Evolutionary conservation across 1,140 invertebrate species (phyloP), one percentile per base, ranked within the genome.

Genomic region (Halictus rubicundus): DNA sequence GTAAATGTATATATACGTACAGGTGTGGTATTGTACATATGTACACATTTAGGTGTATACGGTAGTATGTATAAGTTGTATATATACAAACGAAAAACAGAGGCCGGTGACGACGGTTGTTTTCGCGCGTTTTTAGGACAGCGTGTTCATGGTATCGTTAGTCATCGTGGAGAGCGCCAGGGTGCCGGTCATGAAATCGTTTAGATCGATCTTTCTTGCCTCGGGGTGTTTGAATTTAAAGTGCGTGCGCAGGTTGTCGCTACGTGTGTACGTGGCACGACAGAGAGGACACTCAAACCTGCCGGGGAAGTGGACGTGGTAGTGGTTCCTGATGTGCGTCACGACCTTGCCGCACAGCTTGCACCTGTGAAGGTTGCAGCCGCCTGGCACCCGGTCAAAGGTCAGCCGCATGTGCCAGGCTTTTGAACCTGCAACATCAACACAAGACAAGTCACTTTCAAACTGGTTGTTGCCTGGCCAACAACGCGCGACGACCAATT

Each of bases 341-440:
- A 97, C 96, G 94, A 97, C 96, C 95, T 97, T 97, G 94, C 96
- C 96, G 95, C 96, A 97, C 94, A 97, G 95, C 95, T 97, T 97
- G 95, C 96, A 97, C 93, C 96, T 96, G 95, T 97, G 96, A 94
- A 97, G 96, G 95, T 97, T 97, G 93, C 96, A 96, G 94, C 96
- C 96, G 93, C 96, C 96, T 94, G 96, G 96, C 94, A 97, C 95
- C 89, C 96, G 96, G 95, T 97, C 96, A 95, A 97, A 97, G 92
- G 96, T 97, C 94, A 97, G 96, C 94, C 96, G 95, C 96, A 97
- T 97, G 95, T 97, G 96, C 96, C 96, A 97, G 95, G 96, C 96
- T 96, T 96, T 97, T 93, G 96, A 96, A 95, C 96, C 96, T 97
- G 96, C 94, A 96, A 96, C 94, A 95, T 94, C 94, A 93, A 94